Conservation (phyloP, 1,140 invertebrate species). For the Phymorhynchus buccinoides region DNA sequence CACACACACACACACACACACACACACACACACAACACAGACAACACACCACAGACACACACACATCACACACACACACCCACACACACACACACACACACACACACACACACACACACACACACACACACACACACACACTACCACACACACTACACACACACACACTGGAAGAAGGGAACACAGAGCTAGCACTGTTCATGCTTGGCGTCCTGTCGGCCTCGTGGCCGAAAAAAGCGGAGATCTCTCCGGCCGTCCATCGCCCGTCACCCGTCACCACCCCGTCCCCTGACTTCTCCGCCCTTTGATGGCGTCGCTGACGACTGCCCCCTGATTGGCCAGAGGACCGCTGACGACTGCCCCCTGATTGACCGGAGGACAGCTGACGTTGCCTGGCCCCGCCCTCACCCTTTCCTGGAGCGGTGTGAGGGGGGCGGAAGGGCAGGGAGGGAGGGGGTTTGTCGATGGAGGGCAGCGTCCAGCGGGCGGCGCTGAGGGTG, state of each 20-base stretch:
- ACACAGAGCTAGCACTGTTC: constrained; percentile 21
- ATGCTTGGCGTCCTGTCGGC: constrained; percentile 9
- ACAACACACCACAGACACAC: too few species aligned
- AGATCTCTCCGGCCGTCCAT: constrained; percentile 23
- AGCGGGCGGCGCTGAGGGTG: not conserved
- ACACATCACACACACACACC: not conserved
- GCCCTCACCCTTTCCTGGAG: not conserved
- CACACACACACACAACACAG: not conserved
- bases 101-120: not conserved
- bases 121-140: not conserved
- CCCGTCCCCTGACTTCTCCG: not conserved
- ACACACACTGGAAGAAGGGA: constrained; percentile 10
- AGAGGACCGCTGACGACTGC: not conserved
- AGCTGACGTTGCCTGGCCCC: not conserved
- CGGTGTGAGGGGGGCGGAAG: not conserved
- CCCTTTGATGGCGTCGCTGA: not conserved
- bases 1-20: not conserved
- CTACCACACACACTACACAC: not conserved
- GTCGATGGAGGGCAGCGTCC: constrained; percentile 1
- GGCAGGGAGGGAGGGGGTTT: not conserved
- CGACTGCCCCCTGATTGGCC: not conserved
- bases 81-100: not conserved
- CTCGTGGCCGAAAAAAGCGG: constrained; percentile 13
- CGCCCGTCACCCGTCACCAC: not conserved
- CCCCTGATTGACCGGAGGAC: not conserved